phyloP scores from a whole-genome alignment of 2,113 vertebrate species.

The Scolopax mira region DNA sequence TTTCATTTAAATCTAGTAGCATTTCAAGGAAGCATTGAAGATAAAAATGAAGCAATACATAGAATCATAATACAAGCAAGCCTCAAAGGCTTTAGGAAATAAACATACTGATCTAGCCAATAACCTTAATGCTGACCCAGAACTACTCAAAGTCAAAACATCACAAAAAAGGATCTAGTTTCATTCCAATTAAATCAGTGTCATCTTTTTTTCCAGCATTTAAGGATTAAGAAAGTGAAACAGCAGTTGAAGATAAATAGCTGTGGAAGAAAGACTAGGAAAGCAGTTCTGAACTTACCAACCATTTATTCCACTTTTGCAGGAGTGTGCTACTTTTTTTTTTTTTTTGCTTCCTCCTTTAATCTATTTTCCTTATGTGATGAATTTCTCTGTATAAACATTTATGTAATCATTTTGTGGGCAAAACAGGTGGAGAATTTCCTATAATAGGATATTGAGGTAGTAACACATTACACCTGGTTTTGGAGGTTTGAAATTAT shows the following conservation, averaged over 20 bases:
- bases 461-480: background rate
- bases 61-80: background rate
- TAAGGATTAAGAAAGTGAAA: background rate
- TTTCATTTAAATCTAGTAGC: background rate
- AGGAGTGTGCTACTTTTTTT: rapidly evolving
- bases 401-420: background rate
- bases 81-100: background rate
- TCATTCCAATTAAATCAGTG: background rate
- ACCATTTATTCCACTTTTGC: background rate
- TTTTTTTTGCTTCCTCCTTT: background rate
- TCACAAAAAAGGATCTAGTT: background rate
- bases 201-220: background rate
- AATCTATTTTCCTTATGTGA: background rate
- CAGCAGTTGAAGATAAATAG: background rate
- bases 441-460: background rate
- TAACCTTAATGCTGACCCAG: background rate
- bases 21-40: background rate
- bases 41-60: background rate
- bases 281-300: background rate
- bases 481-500: background rate
- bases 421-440: background rate
- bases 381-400: background rate
- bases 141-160: background rate
- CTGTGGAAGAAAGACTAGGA: background rate
- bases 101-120: background rate